phyloP scores from a whole-genome alignment of 2,113 vertebrate species.

The Cygnus atratus region DNA sequence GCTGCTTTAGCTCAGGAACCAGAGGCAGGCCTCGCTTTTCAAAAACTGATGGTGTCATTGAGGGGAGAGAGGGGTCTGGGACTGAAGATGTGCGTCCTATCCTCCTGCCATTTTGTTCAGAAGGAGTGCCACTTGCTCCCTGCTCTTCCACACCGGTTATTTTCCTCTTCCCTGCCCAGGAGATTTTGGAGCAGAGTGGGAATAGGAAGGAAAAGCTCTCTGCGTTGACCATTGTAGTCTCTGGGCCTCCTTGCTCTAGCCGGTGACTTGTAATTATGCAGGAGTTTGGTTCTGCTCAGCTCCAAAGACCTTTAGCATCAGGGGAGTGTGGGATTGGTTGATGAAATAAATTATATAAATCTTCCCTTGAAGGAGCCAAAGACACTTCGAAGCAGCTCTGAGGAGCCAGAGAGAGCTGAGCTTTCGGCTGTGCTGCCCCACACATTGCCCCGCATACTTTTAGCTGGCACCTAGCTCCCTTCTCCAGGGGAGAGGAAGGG shows the following conservation, averaged over 20 bases:
- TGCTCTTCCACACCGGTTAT: background rate
- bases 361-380: background rate
- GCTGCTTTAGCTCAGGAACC: background rate
- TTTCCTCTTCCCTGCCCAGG: background rate
- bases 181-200: background rate
- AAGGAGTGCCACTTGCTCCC: background rate
- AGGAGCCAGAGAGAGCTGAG: background rate
- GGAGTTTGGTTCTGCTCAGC: background rate
- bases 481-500: background rate
- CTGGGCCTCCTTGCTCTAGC: background rate
- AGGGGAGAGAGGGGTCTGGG: background rate
- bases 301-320: background rate
- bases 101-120: background rate
- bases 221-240: background rate
- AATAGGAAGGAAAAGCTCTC: background rate
- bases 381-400: background rate
- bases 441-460: background rate
- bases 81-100: background rate
- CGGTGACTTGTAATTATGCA: background rate
- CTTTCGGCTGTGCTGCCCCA: background rate
- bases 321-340: background rate
- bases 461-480: background rate
- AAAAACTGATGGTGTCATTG: background rate
- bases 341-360: background rate
- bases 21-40: background rate